Evolutionary conservation across 2,797 vertebrate species (phyloP), one percentile per base, ranked within the genome.

Genomic region (Lepilemur ruficaudatus): DNA sequence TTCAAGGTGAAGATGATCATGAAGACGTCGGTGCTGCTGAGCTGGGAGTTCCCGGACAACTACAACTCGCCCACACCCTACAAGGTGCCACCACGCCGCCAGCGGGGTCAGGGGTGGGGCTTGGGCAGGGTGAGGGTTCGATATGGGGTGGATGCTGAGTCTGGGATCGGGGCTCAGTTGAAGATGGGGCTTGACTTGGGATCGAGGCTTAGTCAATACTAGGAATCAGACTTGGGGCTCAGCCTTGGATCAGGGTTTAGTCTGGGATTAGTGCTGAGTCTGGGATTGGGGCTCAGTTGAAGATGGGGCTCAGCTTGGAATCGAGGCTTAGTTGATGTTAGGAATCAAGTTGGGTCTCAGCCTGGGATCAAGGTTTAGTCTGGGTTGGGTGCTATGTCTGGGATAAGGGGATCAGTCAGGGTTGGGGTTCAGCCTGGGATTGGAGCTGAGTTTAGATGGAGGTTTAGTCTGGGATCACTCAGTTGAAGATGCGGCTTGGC

Each of bases 1-100:
- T 99, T 99, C 98, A 99, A 99, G 80, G 99, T 99, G 96, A 99
- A 99, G 98, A 99, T 99, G 99, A 99, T 99, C 82, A 99, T 99
- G 96, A 99, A 99, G 98, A 99, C 99, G 0, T 99, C 99, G 0
- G 99, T 99, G 61, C 98, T 99, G 76, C 98, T 99, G 81, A 99
- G 99, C 94, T 99, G 99, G 99, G 99, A 99, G 98, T 99, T 99
- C 90, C 99, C 99, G 0, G 99, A 99, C 96, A 99, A 99, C 96
- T 99, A 99, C 97, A 98, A 98, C 96, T 99, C 99, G 2, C 98
- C 98, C 35, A 98, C 98, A 0, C 98, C 98, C 0, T 99, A 99
- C 98, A 99, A 99, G 98, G 99, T 99, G 98, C 73, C 35, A 94
- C 88, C 9, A 15, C 4, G 1, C 13, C 0, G 46, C 32, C 5